Evolutionary conservation across 1,140 invertebrate species (phyloP).

Genomic region (Euwallacea fornicatus): DNA sequence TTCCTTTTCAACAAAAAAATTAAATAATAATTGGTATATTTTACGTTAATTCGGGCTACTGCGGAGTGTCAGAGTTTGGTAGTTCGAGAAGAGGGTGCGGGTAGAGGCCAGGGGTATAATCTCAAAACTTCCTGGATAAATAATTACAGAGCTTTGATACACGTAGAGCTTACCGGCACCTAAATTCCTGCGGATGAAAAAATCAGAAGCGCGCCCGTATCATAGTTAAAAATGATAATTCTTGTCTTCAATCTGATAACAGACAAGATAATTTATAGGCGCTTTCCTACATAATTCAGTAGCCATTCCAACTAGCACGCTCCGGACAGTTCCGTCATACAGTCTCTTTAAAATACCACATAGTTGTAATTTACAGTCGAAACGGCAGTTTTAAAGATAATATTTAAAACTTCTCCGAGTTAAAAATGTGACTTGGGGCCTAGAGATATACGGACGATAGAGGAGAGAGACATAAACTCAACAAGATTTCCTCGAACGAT

Average conservation of each 20-base stretch:
- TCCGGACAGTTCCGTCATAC: slow-evolving; percentile 1
- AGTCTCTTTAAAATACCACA: slow-evolving; percentile 19
- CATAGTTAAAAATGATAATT: no score
- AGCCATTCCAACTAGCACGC: slow-evolving; percentile 4
- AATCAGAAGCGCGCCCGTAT: no score
- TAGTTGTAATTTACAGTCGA: slow-evolving; percentile 21
- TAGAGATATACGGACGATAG: slow-evolving; percentile 24
- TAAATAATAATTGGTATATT: no score
- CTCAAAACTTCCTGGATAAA: no score
- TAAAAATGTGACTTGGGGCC: slow-evolving; percentile 21
- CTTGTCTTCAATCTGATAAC: not conserved
- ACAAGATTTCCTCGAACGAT: slow-evolving; percentile 30
- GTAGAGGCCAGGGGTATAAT: no score
- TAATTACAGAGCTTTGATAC: no score
- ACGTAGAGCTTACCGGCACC: no score
- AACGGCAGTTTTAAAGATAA: slow-evolving; percentile 24
- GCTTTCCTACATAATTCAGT: slow-evolving; percentile 16
- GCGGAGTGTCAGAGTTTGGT: no score
- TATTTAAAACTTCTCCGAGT: slow-evolving; percentile 26
- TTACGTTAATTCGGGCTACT: no score
- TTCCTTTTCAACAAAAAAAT: no score
- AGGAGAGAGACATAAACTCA: slow-evolving; percentile 28
- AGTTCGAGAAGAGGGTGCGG: no score
- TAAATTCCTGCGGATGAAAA: no score
- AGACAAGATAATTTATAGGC: not conserved